Conservation (phyloP, 2,113 vertebrate genomes). For the Illadopsis cleaveri region DNA sequence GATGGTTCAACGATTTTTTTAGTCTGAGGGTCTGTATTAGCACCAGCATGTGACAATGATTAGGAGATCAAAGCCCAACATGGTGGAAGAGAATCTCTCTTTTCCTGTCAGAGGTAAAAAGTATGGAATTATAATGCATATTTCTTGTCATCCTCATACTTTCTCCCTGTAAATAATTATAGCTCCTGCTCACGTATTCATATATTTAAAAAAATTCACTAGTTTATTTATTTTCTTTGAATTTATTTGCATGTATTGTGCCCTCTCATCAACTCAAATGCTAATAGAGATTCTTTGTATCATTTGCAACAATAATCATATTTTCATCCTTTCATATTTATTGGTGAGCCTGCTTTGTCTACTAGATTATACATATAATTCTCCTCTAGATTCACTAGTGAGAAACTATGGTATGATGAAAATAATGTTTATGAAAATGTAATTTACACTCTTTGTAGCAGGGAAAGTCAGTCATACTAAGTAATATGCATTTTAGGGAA, state of each 20-base stretch:
- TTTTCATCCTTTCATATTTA: constrained; percentile 4
- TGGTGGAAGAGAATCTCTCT: background rate
- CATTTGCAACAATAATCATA: constrained; percentile 6
- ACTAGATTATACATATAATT: background rate
- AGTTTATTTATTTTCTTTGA: constrained; percentile 48
- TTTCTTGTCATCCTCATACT: background rate
- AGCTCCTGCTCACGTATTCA: constrained; percentile 31
- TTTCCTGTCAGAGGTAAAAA: background rate
- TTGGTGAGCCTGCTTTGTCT: background rate
- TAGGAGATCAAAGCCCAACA: background rate
- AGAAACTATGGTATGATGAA: background rate
- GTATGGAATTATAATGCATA: background rate
- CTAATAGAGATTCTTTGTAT: constrained; percentile 24
- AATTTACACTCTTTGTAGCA: background rate
- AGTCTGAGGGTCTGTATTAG: background rate
- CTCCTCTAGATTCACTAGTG: background rate
- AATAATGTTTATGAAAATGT: background rate
- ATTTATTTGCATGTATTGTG: constrained; percentile 28
- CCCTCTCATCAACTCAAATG: constrained; percentile 8
- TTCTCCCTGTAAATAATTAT: background rate
- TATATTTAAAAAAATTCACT: constrained; percentile 13
- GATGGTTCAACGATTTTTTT: background rate
- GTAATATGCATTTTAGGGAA: background rate
- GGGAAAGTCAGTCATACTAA: background rate
- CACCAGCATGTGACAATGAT: background rate